These are phyloP conservation scores for Drosophila elegans DNA, from an alignment of 1,140 invertebrate species.

Conservation along the genomic window DNA sequence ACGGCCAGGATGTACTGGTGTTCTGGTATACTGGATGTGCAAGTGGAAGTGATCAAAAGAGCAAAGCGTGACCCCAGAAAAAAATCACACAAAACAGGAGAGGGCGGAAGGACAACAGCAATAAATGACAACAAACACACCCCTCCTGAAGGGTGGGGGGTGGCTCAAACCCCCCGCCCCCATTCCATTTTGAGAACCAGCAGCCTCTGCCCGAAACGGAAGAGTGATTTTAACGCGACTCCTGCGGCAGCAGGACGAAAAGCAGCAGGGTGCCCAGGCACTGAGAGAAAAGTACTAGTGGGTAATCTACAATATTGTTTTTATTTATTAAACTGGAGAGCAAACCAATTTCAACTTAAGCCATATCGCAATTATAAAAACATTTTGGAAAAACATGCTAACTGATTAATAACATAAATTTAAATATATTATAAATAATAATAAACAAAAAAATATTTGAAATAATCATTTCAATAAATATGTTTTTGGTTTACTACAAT, in stretches of 20 bases:
- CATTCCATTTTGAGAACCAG: background rate
- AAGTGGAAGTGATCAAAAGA: conserved; percentile 64
- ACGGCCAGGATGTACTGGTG: conserved; percentile 37
- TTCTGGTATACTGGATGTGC: background rate
- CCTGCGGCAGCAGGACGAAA: conserved; percentile 46
- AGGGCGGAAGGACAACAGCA: conserved; percentile 62
- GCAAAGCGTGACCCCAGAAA: conserved; percentile 82
- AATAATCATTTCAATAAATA: too few species aligned
- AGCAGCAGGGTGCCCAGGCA: conserved; percentile 53
- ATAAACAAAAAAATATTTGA: too few species aligned
- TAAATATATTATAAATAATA: too few species aligned
- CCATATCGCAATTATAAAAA: too few species aligned
- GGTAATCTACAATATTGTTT: background rate
- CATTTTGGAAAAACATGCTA: too few species aligned
- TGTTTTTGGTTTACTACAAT: too few species aligned
- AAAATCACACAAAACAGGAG: conserved; percentile 65
- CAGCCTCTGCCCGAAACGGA: conserved; percentile 55
- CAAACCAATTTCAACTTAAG: too few species aligned
- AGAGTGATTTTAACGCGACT: conserved; percentile 76
- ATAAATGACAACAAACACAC: conserved; percentile 83
- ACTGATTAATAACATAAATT: too few species aligned
- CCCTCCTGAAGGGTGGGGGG: conserved; percentile 39
- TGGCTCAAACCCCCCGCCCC: conserved; percentile 5
- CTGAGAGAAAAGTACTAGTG: conserved; percentile 5
- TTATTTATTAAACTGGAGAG: too few species aligned